A percentile compares a stretch with the other conserved stretches of the same genome.
phyloP scores from a whole-genome alignment of 2,113 vertebrate species.

The Syrrhaptes paradoxus region DNA sequence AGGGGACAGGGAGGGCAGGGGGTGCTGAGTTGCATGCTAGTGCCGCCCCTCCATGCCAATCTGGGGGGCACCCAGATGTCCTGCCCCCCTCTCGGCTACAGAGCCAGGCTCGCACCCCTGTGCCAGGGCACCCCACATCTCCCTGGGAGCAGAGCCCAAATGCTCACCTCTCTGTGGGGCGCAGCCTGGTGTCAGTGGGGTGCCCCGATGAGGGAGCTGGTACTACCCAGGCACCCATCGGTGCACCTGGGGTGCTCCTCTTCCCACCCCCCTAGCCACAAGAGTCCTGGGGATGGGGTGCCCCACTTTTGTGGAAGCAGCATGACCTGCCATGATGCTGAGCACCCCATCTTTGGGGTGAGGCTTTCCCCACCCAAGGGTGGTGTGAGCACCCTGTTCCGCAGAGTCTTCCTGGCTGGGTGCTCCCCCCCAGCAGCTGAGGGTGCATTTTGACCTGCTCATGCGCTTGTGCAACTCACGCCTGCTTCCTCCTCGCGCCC shows the following conservation, averaged over 20 bases:
- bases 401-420: background rate
- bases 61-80: background rate
- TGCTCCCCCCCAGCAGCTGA: background rate
- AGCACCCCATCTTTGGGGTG: background rate
- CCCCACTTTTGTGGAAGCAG: background rate
- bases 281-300: background rate
- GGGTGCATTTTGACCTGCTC: background rate
- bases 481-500: background rate
- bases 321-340: background rate
- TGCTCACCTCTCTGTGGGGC: background rate
- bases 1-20: background rate
- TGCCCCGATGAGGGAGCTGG: accelerated
- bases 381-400: background rate
- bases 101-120: background rate
- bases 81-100: background rate
- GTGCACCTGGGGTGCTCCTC: background rate
- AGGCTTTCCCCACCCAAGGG: accelerated
- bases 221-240: background rate
- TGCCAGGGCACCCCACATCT: accelerated
- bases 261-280: background rate
- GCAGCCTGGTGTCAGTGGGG: background rate
- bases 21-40: background rate
- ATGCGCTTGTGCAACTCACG: background rate
- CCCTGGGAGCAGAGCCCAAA: background rate
- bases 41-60: too few relatives aligned